phyloP scores from a whole-genome alignment of 2,113 vertebrate species.

The Odontophorus gujanensis region DNA sequence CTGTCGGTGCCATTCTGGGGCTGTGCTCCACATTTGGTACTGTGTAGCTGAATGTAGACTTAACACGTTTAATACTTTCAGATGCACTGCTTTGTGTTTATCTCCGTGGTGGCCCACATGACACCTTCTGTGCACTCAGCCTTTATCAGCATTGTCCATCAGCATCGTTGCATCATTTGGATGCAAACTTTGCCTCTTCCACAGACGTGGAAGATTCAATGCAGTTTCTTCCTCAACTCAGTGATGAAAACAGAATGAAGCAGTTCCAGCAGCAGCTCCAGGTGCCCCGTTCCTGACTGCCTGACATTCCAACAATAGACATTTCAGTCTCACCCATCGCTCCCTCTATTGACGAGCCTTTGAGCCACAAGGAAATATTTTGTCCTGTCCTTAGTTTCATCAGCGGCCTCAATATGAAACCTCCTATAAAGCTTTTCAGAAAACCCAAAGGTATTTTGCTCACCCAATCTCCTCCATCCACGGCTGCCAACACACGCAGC shows the following conservation, averaged over 20 bases:
- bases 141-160: not conserved
- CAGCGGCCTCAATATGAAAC: not conserved
- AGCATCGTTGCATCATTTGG: not conserved
- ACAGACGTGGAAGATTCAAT: not conserved
- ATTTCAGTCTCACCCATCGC: not conserved
- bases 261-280: not conserved
- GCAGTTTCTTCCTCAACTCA: not conserved
- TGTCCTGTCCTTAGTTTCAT: not conserved
- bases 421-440: not conserved
- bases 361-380: not conserved
- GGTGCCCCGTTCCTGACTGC: not conserved
- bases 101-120: not conserved
- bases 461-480: not conserved
- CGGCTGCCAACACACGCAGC: not conserved
- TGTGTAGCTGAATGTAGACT: not conserved
- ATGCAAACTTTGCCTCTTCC: not conserved
- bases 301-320: not conserved
- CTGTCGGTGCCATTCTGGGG: not conserved
- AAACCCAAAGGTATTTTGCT: not conserved
- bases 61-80: not conserved
- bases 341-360: not conserved
- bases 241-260: not conserved
- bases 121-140: not conserved
- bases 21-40: not conserved
- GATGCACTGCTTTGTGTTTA: not conserved